phyloP scores from a whole-genome alignment of 2,888 invertebrate species.

The Xanthia togata region DNA sequence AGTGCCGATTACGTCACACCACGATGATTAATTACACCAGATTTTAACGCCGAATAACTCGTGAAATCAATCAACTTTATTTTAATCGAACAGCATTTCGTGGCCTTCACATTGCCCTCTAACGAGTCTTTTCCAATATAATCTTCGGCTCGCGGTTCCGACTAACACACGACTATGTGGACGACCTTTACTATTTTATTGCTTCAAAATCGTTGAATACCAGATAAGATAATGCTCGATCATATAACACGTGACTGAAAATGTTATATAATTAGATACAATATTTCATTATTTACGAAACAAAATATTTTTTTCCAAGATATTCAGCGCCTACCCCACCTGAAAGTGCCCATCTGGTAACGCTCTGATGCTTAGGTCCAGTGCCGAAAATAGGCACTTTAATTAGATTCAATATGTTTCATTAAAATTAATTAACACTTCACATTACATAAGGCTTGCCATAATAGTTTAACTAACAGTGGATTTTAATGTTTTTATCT shows the following conservation, averaged over 20 bases:
- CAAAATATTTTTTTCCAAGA: conserved; percentile 59
- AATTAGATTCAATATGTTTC: conserved; percentile 13
- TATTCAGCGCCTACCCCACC: conserved; percentile 18
- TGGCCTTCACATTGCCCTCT: conserved; percentile 66
- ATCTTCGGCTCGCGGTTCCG: conserved; percentile 33
- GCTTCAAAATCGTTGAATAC: conserved; percentile 59
- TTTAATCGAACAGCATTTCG: conserved; percentile 48
- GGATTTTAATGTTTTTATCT: not conserved
- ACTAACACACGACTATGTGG: conserved; percentile 31
- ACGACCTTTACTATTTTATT: conserved; percentile 55
- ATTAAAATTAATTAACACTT: not conserved
- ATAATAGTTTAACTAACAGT: not conserved
- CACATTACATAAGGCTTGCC: conserved; percentile 1
- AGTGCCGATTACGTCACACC: conserved; percentile 58
- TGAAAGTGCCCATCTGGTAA: conserved; percentile 37
- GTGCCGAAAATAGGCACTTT: conserved; percentile 24
- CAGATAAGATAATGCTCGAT: conserved; percentile 66
- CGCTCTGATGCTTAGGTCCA: conserved; percentile 25
- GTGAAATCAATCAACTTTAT: conserved; percentile 62
- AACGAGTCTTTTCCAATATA: conserved; percentile 43
- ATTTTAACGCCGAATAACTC: conserved; percentile 52
- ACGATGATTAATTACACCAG: conserved; percentile 59
- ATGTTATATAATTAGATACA: conserved; percentile 60
- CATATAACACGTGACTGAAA: conserved; percentile 57
- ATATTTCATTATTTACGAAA: conserved; percentile 62